A percentile compares a stretch with the other conserved stretches of the same genome.
These are phyloP conservation scores for Gorilla gorilla DNA, from an alignment of 2,113 vertebrate species.

Conservation along the genomic window DNA sequence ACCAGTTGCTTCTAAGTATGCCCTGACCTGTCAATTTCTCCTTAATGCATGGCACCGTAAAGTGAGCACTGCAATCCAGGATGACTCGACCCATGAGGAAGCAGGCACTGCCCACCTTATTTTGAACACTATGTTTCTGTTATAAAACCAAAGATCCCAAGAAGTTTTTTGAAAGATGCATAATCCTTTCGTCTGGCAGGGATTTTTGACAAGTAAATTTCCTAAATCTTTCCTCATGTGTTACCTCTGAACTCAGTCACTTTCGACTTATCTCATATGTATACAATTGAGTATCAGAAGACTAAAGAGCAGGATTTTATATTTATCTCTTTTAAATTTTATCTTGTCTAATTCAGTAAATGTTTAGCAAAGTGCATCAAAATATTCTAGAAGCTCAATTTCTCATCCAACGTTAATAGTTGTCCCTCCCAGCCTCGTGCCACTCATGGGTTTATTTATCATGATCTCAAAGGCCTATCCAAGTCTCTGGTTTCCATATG, in stretches of 20 bases:
- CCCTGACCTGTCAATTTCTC: background rate
- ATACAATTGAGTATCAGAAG: background rate
- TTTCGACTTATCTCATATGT: background rate
- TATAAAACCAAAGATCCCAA: background rate
- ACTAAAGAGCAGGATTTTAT: background rate
- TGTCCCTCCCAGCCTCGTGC: background rate
- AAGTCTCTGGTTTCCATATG: background rate
- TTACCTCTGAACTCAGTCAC: background rate
- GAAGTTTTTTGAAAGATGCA: background rate
- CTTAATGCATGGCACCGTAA: accelerated
- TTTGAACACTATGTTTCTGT: background rate
- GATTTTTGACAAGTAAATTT: background rate
- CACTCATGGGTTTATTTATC: background rate
- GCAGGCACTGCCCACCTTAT: accelerated
- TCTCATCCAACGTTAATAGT: background rate
- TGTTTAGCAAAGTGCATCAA: background rate
- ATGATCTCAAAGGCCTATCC: background rate
- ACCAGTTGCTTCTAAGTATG: background rate
- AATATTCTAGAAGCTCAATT: background rate
- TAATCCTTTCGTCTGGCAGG: background rate
- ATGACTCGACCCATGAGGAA: background rate
- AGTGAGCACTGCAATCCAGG: background rate
- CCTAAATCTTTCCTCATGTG: background rate
- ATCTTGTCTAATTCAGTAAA: background rate
- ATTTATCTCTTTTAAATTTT: background rate